Percentiles rank a stretch among this genome's conserved stretches.
These are phyloP conservation scores for Echinops telfairi DNA, from an alignment of 2,113 vertebrate species.

Conservation along the genomic window DNA sequence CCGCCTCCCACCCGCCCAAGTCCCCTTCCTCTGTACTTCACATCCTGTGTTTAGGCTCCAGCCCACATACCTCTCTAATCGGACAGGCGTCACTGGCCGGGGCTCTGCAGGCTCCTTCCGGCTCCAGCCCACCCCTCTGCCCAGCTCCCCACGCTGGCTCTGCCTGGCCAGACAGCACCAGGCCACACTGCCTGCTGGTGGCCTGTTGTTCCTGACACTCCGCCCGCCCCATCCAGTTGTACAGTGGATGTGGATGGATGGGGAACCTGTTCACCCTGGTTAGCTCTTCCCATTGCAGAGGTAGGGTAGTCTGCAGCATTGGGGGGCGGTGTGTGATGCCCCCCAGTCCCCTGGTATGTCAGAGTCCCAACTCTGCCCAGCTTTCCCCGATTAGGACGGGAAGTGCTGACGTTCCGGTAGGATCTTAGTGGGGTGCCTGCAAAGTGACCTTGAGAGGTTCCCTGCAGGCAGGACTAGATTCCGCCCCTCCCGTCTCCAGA, in stretches of 20 bases:
- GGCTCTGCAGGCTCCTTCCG: constrained; percentile 84
- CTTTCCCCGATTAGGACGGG: background rate
- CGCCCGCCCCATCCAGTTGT: background rate
- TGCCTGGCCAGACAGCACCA: background rate
- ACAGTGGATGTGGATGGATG: background rate
- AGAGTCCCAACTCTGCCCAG: background rate
- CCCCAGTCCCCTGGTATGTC: too few species aligned
- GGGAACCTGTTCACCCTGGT: background rate
- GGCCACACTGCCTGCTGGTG: background rate
- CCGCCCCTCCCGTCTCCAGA: background rate
- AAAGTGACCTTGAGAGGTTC: background rate
- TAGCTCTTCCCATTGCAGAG: too few species aligned
- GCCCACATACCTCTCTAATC: constrained; percentile 89
- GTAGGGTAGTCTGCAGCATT: too few species aligned
- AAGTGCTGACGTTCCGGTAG: constrained; percentile 31
- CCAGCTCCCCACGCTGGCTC: constrained; percentile 61
- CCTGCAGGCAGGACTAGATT: background rate
- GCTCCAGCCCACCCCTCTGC: constrained; percentile 64
- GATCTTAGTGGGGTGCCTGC: background rate
- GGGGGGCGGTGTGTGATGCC: too few species aligned
- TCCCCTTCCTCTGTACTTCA: constrained; percentile 85
- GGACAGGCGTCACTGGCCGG: constrained; percentile 77
- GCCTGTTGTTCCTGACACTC: background rate
- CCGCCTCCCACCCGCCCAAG: constrained; percentile 72
- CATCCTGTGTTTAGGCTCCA: constrained; percentile 90